These are phyloP conservation scores for Orchesella cincta DNA, from an alignment of 1,140 invertebrate species.

Conservation along the genomic window DNA sequence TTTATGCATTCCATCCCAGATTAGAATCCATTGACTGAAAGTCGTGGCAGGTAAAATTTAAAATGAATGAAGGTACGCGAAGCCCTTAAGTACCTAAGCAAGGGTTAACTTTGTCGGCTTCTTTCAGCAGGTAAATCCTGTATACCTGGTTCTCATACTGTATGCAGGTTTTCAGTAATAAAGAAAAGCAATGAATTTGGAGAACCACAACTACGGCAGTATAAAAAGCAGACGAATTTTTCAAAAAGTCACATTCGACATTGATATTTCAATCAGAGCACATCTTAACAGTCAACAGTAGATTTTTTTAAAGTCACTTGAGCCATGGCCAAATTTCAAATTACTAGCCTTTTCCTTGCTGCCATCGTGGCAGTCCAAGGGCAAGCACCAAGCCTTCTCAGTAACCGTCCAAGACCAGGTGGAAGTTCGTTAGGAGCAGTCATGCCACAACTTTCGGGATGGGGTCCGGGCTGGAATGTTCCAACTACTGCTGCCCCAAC, in stretches of 20 bases:
- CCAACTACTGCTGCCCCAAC: neutral
- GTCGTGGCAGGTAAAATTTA: too few species aligned
- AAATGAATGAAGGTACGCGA: too few species aligned
- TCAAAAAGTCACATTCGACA: neutral
- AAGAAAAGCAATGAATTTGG: too few species aligned
- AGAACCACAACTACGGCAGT: neutral
- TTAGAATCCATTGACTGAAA: too few species aligned
- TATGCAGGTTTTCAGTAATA: too few species aligned
- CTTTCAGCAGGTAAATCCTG: too few species aligned
- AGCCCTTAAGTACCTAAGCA: too few species aligned
- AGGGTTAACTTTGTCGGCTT: too few species aligned
- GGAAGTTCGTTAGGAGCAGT: neutral
- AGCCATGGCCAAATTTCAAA: neutral
- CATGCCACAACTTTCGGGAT: constrained; percentile 9
- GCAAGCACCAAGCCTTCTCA: neutral
- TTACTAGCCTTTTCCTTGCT: neutral
- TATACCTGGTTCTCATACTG: too few species aligned
- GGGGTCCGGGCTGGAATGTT: neutral
- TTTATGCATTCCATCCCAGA: too few species aligned
- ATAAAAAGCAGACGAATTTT: neutral
- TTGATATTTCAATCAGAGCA: too few species aligned
- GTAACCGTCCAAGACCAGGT: neutral
- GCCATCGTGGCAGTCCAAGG: neutral
- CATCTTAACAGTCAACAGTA: too few species aligned
- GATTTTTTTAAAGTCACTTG: neutral